Percentiles rank a stretch among this genome's conserved stretches.
phyloP scores from a whole-genome alignment of 2,113 vertebrate genomes.

The Oncorhynchus gorbuscha region DNA sequence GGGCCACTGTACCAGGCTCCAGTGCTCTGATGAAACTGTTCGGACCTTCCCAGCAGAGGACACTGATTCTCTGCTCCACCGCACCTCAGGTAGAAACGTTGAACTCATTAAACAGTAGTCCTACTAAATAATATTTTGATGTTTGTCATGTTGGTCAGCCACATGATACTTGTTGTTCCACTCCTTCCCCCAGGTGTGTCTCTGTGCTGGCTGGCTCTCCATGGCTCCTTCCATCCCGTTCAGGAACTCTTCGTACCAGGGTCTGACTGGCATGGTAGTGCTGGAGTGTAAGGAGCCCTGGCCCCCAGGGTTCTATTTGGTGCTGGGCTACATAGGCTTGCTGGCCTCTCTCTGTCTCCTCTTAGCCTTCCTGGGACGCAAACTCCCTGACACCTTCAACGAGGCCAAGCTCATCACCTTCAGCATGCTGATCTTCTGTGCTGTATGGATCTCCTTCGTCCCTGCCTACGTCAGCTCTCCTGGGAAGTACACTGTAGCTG shows the following conservation, averaged over 20 bases:
- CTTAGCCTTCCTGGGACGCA: conserved; percentile 71
- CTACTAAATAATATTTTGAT: neutral
- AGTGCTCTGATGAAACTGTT: conserved; percentile 54
- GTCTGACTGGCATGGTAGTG: conserved; percentile 67
- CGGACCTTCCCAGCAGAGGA: conserved; percentile 66
- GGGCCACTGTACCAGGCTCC: conserved; percentile 46
- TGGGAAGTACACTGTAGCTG: conserved; percentile 74
- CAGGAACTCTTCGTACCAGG: conserved; percentile 67
- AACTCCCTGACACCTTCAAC: conserved; percentile 71
- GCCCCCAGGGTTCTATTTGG: conserved; percentile 69
- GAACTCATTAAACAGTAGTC: neutral
- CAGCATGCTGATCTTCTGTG: conserved; percentile 77
- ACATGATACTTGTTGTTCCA: neutral
- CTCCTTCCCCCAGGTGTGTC: conserved; percentile 46
- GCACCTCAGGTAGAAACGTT: conserved; percentile 57
- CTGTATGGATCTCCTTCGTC: conserved; percentile 77
- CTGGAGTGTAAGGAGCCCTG: conserved; percentile 73
- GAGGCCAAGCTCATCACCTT: conserved; percentile 72
- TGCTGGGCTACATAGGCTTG: conserved; percentile 73
- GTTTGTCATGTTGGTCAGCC: neutral
- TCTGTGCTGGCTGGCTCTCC: conserved; percentile 65
- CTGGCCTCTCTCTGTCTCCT: conserved; percentile 71
- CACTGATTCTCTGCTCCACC: conserved; percentile 65
- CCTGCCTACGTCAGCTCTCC: conserved; percentile 74
- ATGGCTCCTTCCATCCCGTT: conserved; percentile 63